Evolutionary conservation across 2,113 vertebrate genomes (phyloP).

Genomic region (Telmatochromis sp.): DNA sequence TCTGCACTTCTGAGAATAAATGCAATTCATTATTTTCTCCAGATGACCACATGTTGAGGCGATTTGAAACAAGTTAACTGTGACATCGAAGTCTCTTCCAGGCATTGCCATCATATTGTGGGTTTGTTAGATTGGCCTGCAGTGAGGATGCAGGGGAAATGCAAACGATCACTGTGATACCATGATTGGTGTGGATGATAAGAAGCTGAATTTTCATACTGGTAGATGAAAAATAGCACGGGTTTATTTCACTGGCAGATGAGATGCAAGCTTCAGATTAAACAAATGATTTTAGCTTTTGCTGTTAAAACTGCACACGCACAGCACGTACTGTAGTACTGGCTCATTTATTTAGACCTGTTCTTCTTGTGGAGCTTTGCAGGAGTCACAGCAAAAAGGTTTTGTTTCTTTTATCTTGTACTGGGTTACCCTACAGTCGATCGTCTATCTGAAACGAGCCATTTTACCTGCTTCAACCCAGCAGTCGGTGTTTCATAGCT

Average conservation of each 20-base stretch:
- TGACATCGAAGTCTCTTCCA: fast-evolving
- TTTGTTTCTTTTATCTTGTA: not conserved
- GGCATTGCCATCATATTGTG: not conserved
- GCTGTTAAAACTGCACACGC: not conserved
- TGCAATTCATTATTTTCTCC: not conserved
- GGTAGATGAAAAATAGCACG: not conserved
- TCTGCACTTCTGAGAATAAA: not conserved
- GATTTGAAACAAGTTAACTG: not conserved
- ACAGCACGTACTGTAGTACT: not conserved
- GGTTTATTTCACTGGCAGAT: not conserved
- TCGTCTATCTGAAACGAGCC: fast-evolving
- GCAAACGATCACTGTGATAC: not conserved
- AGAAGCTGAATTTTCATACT: not conserved
- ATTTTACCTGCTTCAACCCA: not conserved
- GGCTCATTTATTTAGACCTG: not conserved
- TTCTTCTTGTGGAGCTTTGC: not conserved
- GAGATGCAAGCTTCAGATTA: not conserved
- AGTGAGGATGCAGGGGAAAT: not conserved
- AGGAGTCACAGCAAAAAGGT: not conserved
- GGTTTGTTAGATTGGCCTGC: not conserved
- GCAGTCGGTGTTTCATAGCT: not conserved
- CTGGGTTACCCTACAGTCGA: not conserved
- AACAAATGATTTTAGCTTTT: not conserved
- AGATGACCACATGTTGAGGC: not conserved
- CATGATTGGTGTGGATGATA: not conserved